Conservation (phyloP, 2,113 vertebrate genomes). For the Xiphophorus hellerii region DNA sequence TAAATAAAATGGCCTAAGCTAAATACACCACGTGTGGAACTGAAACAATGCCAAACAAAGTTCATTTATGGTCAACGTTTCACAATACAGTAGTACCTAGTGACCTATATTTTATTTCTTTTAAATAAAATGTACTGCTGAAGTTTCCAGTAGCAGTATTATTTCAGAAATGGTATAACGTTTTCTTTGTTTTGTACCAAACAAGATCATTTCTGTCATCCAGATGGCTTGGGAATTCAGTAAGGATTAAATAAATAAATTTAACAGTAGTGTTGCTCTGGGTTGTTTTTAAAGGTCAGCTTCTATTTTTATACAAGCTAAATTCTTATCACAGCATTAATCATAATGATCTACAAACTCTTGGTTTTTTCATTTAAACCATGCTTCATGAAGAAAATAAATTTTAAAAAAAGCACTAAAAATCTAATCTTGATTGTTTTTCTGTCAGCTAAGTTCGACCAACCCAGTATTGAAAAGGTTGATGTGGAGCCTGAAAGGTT, state of each 20-base stretch:
- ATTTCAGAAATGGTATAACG: not conserved
- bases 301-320: not conserved
- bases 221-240: not conserved
- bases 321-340: not conserved
- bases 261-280: not conserved
- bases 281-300: slow-evolving; percentile 1
- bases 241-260: not conserved
- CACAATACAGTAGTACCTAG: too few relatives aligned
- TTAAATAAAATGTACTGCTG: too few relatives aligned
- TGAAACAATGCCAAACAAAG: too few relatives aligned
- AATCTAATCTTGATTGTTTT: not conserved
- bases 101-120: too few relatives aligned
- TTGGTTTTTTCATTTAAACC: too few relatives aligned
- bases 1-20: too few relatives aligned
- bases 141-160: not conserved
- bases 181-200: not conserved
- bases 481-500: slow-evolving; percentile 11
- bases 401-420: not conserved
- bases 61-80: too few relatives aligned
- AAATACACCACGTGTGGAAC: too few relatives aligned
- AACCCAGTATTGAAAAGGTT: slow-evolving; percentile 59
- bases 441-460: slow-evolving; percentile 74
- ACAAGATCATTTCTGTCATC: not conserved
- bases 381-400: not conserved
- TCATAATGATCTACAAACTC: not conserved